Conservation (phyloP, 2,888 invertebrate genomes). For the Polydesmus complanatus region DNA sequence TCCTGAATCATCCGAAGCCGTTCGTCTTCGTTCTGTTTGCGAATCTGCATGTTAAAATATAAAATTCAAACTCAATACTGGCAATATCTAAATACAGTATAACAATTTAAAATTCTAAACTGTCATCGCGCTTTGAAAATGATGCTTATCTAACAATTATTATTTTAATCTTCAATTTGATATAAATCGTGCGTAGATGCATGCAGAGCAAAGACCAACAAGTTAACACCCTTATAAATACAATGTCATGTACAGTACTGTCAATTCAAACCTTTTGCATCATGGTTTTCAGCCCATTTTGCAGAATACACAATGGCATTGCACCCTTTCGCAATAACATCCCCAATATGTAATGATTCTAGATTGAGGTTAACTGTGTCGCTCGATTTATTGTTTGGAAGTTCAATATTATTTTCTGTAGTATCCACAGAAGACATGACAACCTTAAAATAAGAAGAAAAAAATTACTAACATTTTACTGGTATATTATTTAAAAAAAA, state of each 20-base stretch:
- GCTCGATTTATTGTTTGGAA: not conserved
- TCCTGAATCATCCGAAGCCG: conserved; percentile 12
- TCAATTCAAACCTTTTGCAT: conserved; percentile 23
- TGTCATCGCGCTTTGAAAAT: no score
- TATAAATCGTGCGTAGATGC: no score
- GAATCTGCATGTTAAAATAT: not conserved
- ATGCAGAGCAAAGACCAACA: no score
- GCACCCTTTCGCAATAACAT: conserved; percentile 60
- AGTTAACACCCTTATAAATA: no score
- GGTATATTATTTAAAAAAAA: no score
- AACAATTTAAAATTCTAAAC: no score
- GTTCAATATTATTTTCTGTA: not conserved
- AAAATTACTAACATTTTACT: not conserved
- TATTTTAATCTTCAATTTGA: no score
- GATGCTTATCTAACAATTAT: no score
- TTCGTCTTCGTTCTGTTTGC: not conserved
- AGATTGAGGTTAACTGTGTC: not conserved
- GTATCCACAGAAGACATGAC: conserved; percentile 30
- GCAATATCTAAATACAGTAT: no score
- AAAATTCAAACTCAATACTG: not conserved
- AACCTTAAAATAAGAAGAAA: conserved; percentile 34
- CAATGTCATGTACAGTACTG: not conserved
- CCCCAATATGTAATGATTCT: conserved; percentile 9
- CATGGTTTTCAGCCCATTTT: conserved; percentile 31
- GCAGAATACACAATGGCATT: conserved; percentile 67